phyloP scores from a whole-genome alignment of 64 coral and sea anemone species.

The Pocillopora verrucosa region DNA sequence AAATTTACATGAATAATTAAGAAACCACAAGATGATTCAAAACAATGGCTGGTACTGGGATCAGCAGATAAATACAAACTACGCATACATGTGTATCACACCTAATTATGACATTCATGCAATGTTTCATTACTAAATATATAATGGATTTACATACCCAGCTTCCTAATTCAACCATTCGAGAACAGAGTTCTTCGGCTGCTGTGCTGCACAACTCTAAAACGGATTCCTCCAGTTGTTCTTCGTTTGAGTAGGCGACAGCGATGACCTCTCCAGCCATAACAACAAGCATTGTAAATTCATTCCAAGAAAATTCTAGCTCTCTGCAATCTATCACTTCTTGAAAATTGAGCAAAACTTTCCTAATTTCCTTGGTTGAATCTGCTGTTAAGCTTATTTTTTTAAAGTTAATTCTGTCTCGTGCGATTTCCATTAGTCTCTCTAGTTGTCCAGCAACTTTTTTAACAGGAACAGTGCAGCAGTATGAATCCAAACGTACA shows the following conservation, averaged over 20 bases:
- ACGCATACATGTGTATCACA: no score
- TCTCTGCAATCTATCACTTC: not conserved
- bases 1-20: not conserved
- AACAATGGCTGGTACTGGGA: no score
- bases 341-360: not conserved
- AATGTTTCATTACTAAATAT: no score
- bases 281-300: slow-evolving; percentile 17
- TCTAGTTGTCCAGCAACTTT: not conserved
- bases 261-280: slow-evolving; percentile 10
- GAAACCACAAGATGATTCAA: not conserved
- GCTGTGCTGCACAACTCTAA: slow-evolving; percentile 10
- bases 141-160: slow-evolving; percentile 22
- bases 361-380: slow-evolving; percentile 1
- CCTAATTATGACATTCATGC: no score
- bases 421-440: not conserved
- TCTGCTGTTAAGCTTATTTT: not conserved
- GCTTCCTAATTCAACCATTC: slow-evolving; percentile 18
- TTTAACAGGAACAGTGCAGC: not conserved
- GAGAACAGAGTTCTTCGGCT: slow-evolving; percentile 1
- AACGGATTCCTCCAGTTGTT: not conserved
- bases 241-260: not conserved
- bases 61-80: no score
- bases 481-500: not conserved
- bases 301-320: slow-evolving; percentile 12
- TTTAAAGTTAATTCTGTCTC: not conserved